Percentiles rank a stretch among this genome's conserved stretches.
Evolutionary conservation across 2,888 invertebrate species (phyloP).

Genomic region (Diogma glabrata): DNA sequence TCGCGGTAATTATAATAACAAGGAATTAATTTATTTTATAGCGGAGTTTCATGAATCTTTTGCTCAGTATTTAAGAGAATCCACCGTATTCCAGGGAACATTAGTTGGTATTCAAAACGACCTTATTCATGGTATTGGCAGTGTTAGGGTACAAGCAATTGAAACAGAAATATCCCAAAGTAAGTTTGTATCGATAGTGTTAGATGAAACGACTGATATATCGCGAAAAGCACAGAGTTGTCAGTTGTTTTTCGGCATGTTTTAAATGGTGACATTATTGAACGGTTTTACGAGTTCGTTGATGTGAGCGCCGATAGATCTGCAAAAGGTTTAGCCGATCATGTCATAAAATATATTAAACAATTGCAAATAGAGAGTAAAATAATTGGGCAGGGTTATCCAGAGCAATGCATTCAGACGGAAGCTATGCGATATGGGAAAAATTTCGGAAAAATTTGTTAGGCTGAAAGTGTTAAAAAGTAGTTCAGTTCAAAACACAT

Average conservation of each 20-base stretch:
- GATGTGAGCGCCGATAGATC: neutral
- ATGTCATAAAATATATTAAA: conserved; percentile 14
- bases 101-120: neutral
- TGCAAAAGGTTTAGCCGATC: conserved; percentile 10
- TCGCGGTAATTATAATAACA: no score
- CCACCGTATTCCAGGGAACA: neutral
- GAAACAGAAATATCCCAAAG: neutral
- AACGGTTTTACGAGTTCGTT: neutral
- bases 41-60: neutral
- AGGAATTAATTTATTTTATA: neutral
- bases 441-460: no score
- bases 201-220: conserved; percentile 1
- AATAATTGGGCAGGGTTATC: conserved; percentile 21
- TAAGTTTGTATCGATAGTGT: neutral
- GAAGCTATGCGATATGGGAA: no score
- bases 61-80: neutral
- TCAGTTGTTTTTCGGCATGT: conserved; percentile 4
- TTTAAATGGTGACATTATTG: neutral
- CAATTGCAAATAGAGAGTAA: conserved; percentile 9
- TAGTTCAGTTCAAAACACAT: no score
- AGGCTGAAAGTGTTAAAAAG: no score
- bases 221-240: neutral
- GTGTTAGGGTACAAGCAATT: neutral
- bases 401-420: no score
- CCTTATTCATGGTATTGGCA: neutral